Percentiles rank a stretch among this genome's conserved stretches.
Conservation (phyloP, 2,113 vertebrate species). For the Ia io region DNA sequence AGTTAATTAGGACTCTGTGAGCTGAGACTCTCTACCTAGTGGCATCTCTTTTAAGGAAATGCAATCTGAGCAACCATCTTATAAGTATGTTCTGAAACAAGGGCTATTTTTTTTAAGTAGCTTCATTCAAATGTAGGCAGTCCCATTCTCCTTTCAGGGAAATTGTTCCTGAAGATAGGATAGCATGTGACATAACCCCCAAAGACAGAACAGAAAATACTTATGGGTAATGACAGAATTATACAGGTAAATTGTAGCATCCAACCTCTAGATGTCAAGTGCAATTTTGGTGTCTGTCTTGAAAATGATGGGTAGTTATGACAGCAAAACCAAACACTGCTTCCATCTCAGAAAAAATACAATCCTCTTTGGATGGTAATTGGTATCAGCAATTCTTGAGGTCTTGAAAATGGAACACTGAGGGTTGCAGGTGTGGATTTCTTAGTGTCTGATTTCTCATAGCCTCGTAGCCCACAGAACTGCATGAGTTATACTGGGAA, state of each 20-base stretch:
- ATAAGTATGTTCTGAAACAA: background rate
- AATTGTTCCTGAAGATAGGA: background rate
- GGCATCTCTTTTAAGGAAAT: no score
- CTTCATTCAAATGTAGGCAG: background rate
- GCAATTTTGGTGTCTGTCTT: background rate
- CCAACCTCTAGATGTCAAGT: background rate
- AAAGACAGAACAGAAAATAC: background rate
- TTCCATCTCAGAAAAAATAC: background rate
- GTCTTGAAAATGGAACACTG: background rate
- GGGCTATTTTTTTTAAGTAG: background rate
- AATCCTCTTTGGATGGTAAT: background rate
- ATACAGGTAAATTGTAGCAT: background rate
- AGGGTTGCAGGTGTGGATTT: background rate
- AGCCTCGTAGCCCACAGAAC: background rate
- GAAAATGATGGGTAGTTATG: background rate
- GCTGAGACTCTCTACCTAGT: background rate
- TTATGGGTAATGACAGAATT: background rate
- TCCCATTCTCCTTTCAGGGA: background rate
- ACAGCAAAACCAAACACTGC: background rate
- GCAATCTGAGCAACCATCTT: background rate
- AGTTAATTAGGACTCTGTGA: no score
- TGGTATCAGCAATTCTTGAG: background rate
- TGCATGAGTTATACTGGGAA: fast-evolving
- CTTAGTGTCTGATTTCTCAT: fast-evolving
- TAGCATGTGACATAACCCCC: background rate